Percentiles rank a stretch among this genome's conserved stretches.
Conservation (phyloP, 2,797 vertebrate species). For the Muraenolepis orangiensis region DNA sequence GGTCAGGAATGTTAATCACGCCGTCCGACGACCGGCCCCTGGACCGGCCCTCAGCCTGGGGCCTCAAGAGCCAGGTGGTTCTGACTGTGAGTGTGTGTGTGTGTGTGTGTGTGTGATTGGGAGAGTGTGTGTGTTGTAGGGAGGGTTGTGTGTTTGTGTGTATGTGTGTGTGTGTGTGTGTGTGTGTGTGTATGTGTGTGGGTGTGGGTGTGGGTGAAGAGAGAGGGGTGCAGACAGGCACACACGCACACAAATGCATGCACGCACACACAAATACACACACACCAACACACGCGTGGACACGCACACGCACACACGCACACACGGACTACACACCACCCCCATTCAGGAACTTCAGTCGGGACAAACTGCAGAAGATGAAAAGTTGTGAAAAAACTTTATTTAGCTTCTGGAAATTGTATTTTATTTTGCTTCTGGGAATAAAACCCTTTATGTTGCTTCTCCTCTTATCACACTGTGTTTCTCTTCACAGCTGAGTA, state of each 20-base stretch:
- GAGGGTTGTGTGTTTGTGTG: not conserved
- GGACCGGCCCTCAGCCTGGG: slow-evolving; percentile 42
- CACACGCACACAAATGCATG: no score
- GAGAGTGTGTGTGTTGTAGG: slow-evolving; percentile 57
- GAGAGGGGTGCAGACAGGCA: no score
- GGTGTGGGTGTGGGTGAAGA: no score
- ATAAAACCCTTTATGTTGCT: not conserved
- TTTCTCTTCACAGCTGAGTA: not conserved
- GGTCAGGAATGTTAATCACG: slow-evolving; percentile 73
- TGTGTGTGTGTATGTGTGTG: no score
- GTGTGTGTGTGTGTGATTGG: slow-evolving; percentile 45
- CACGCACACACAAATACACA: no score
- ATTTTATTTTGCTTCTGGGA: no score
- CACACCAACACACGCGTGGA: no score
- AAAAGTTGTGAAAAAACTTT: no score
- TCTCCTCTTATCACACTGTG: not conserved
- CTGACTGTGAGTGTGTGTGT: not conserved
- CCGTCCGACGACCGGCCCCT: slow-evolving; percentile 57
- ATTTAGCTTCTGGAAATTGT: no score
- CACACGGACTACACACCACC: not conserved
- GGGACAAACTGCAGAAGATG: no score
- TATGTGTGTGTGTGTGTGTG: no score
- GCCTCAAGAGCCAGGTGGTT: slow-evolving; percentile 28
- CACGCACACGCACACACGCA: not conserved
- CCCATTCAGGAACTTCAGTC: no score